phyloP scores from a whole-genome alignment of 92 coral and sea anemone species.

The Bergia sp. region DNA sequence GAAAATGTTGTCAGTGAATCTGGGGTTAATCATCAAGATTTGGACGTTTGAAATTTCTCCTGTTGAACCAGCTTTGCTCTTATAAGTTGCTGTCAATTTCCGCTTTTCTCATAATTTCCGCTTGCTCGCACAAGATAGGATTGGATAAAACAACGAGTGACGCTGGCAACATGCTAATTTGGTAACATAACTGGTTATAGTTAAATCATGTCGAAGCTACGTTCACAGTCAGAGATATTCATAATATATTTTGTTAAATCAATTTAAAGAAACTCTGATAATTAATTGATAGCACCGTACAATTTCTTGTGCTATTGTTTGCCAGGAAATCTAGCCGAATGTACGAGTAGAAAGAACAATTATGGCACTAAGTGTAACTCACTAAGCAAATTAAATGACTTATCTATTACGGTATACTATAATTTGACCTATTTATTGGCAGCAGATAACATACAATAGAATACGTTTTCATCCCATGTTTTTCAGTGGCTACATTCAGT shows the following conservation, averaged over 20 bases:
- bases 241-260: constrained; percentile 26
- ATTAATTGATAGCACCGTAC: not conserved
- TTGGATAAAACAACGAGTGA: not conserved
- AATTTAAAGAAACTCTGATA: constrained; percentile 4
- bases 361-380: not conserved
- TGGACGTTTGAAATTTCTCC: not conserved
- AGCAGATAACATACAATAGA: constrained; percentile 18
- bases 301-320: not conserved
- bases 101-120: not conserved
- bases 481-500: not conserved
- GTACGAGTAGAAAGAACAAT: not conserved
- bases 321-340: constrained; percentile 1
- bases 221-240: constrained; percentile 5
- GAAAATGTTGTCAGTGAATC: not conserved
- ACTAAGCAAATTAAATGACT: constrained; percentile 6
- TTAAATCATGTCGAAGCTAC: constrained; percentile 15
- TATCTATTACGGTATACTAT: not conserved
- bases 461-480: not conserved
- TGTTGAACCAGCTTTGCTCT: constrained; percentile 32
- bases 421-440: not conserved
- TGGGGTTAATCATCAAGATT: not conserved
- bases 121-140: not conserved
- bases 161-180: constrained; percentile 9
- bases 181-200: not conserved
- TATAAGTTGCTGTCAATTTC: not conserved